These are phyloP conservation scores for Dioctria linearis DNA, from an alignment of 2,888 invertebrate species.

Conservation along the genomic window DNA sequence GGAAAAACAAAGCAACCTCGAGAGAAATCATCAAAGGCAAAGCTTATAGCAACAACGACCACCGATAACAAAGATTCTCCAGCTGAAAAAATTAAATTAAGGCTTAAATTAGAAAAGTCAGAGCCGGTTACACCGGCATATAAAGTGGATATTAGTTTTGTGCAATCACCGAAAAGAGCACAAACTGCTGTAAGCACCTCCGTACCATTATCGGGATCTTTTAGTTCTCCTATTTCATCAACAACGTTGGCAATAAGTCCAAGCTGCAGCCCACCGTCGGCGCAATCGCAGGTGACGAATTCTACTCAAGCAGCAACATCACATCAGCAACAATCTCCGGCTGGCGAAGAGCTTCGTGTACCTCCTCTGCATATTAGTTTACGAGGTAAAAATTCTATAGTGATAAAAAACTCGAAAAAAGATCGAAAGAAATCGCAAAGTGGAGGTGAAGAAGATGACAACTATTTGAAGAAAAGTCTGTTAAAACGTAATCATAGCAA, in stretches of 20 bases:
- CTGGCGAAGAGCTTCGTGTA: slow-evolving; percentile 82
- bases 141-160: slow-evolving; percentile 85
- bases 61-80: slow-evolving; percentile 44
- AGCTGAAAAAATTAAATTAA: slow-evolving; percentile 84
- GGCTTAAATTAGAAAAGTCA: slow-evolving; percentile 86
- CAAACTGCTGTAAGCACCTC: slow-evolving; percentile 64
- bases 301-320: slow-evolving; percentile 55
- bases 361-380: slow-evolving; percentile 92
- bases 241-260: slow-evolving; percentile 58
- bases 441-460: slow-evolving; percentile 74
- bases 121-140: slow-evolving; percentile 86
- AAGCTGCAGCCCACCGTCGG: slow-evolving; percentile 54
- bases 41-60: slow-evolving; percentile 60
- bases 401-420: slow-evolving; percentile 85
- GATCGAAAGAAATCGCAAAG: slow-evolving; percentile 74
- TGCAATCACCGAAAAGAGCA: slow-evolving; percentile 72
- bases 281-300: slow-evolving; percentile 14
- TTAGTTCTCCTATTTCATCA: slow-evolving; percentile 54
- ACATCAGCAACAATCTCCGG: slow-evolving; percentile 58
- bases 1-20: slow-evolving; percentile 62
- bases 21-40: slow-evolving; percentile 60
- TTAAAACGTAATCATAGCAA: slow-evolving; percentile 68
- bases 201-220: slow-evolving; percentile 52
- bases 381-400: slow-evolving; percentile 87
- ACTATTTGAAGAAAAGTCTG: slow-evolving; percentile 69